Evolutionary conservation across 1,140 invertebrate genomes (phyloP), one percentile per base, ranked within the genome.

Genomic region (Drosophila nigromelanica): DNA sequence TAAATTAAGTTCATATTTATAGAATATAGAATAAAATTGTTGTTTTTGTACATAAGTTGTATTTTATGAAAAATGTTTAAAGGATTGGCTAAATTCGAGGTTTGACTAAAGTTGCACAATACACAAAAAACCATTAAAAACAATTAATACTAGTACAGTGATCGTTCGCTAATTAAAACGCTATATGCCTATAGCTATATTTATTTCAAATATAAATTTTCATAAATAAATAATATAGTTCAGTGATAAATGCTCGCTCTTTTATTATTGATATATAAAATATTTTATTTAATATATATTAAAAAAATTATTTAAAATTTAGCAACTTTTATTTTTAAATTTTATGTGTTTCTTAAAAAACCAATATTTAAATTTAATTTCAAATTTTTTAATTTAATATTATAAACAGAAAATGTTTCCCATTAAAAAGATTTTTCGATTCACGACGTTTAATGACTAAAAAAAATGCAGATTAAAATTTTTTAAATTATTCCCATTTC

Each of bases 1-100:
- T 85, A 85, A 81, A 78, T 87, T 86, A 77, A 80, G 81, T 71
- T 66, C 27, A 64, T 59, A 45, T 61, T 61, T 50, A 60, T 61
- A 80, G 48, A 70, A 74, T 74, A 76, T 67, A 83, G 21, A 67
- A 55, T 51, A 52, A 15, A 52, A n/a, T 24, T 24, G 3, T 21
- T 47, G 2, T 24, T 30, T 48, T 27, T 45, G 18, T 45, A 33
- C 21, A 68, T 56, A 45, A 27, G 42, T 30, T 37, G 33, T 18
- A 52, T 50, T 33, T 55, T 55, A 64, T 45, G 50, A 14, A 6
- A 6, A 37, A 48, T 33, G 27, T 8, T 64, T 10, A 3, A 37
- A 54, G 11, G 12, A 11, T 24, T 14, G 18, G 18, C n/a, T 33
- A 42, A 67, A 6, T 27, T 27, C 6, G 5, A 27, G 27, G 45